Evolutionary conservation across 92 coral and sea anemone genomes (phyloP).

Genomic region (Plumapathes pennacea): DNA sequence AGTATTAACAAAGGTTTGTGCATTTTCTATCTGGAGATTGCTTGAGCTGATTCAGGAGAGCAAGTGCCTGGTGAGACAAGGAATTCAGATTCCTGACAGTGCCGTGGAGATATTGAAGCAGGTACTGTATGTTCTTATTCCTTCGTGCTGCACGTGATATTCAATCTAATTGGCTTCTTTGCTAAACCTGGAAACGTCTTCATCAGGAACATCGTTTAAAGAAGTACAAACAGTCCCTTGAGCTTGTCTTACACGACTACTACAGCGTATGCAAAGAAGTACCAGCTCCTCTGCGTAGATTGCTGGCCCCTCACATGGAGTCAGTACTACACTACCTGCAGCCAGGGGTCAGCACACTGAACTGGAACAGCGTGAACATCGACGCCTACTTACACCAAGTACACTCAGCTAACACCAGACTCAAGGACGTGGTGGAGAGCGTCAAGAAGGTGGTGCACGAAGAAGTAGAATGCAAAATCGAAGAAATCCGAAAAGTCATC

Average conservation of each 20-base stretch:
- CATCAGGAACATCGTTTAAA: constrained; percentile 88
- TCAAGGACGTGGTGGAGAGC: constrained; percentile 72
- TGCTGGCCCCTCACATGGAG: constrained; percentile 92
- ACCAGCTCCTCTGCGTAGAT: constrained; percentile 66
- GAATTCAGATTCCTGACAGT: constrained; percentile 80
- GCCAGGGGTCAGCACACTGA: constrained; percentile 90
- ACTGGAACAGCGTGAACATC: constrained; percentile 99
- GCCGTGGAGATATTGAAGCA: constrained; percentile 87
- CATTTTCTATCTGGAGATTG: constrained; percentile 39
- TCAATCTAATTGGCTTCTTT: no score
- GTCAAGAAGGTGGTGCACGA: constrained; percentile 74
- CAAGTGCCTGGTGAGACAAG: constrained; percentile 77
- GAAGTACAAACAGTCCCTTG: constrained; percentile 90
- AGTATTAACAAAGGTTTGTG: no score
- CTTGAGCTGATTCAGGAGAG: constrained; percentile 94
- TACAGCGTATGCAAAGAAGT: constrained; percentile 78
- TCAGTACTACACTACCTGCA: constrained; percentile 90
- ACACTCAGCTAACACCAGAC: constrained; percentile 84
- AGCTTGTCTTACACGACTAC: constrained; percentile 85
- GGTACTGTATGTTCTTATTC: no score
- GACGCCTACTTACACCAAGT: constrained; percentile 98
- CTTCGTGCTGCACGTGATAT: no score
- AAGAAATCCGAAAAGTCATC: constrained; percentile 60
- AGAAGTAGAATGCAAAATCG: constrained; percentile 71
- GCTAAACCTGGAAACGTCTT: not conserved